Base-by-base conservation (phyloP, 2,797 vertebrate species). In the Acanthornis magna region DNA sequence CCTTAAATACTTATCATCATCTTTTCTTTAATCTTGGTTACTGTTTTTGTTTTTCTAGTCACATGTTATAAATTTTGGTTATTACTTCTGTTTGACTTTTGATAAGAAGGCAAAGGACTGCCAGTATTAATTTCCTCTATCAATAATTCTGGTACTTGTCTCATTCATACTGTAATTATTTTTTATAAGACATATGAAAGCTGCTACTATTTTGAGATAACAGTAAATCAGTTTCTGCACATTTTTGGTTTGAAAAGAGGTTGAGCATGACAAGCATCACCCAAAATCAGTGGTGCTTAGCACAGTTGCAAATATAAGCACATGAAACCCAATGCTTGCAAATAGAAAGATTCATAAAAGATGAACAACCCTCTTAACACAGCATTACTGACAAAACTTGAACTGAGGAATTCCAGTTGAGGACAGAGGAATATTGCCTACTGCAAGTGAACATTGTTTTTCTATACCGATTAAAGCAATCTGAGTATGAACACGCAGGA, bases 91-190 rank as follows among this genome's bases (percentile, higher is more conserved):
- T 65, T 91, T 78, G n/a, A 71, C 36, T 94, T 85, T 85, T 81
- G 91, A 61, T 67, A 68, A 66, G 38, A 75, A 54, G 7, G 40
- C 54, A 89, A 88, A 82, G 26, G 17, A 89, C 26, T 86, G 80
- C 36, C 76, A 85, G 63, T 75, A 78, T 72, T 80, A 62, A 88
- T 94, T 90, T 96, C 43, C 57, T 89, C 34, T 68, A 51, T 86
- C 51, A 78, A n/a, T 86, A 62, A 61, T 66, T 93, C 70, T 55
- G 50, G 27, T 36, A 54, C 47, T 65, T 68, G 13, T 55, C 57
- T 92, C 25, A 88, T 77, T 88, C 73, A 53, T 54, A 55, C 12
- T 43, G 25, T 48, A 92, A 76, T 82, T 6, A 79, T 73, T 85
- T 94, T 85, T 67, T 89, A 29, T 53, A 88, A 76, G 85, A 65